Base-by-base conservation (phyloP, 2,888 invertebrate genomes). In the Drosophila robusta region DNA sequence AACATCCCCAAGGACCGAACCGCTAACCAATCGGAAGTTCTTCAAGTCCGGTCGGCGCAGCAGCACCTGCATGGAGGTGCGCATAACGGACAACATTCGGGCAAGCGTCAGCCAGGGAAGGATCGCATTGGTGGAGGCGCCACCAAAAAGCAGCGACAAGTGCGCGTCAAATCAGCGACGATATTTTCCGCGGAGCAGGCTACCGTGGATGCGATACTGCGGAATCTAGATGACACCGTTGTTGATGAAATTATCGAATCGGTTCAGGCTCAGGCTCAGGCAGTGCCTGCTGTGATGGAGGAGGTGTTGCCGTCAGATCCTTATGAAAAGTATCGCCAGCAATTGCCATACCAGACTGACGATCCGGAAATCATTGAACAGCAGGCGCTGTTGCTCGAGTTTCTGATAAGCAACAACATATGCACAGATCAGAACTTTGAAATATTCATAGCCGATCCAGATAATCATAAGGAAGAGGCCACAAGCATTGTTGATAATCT, bases 361-460 rank as follows among this genome's bases (percentile, higher is more conserved):
- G 90, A 92, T 77, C 90, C 91, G 0, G 77, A 83, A 18, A 50
- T 82, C 3, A 90, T 91, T 2, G 91, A 92, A 49, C 91, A 90
- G 29, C 92, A 92, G 63, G 65, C 90, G 45, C 70, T 91, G 5
- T 69, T 92, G 3, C 72, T 92, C 2, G 91, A 92, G 58, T 92
- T 92, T 60, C 70, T 92, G 5, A 92, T 91, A 1, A 87, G 81
- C 26, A 92, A 92, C 58, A 83, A 90, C 62, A 92, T 92, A 32
- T 92, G 92, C 54, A 91, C 86, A 0, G 92, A 92, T 54, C 75
- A 89, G 24, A 92, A 92, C 70, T 92, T 92, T 56, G 75, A 78
- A 7, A 91, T 92, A 18, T 92, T 92, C 47, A 92, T 92, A 41
- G 80, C 79, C 2, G 91, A 92, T 77, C 92, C 92, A 0, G 91